Evolutionary conservation across 2,888 invertebrate species (phyloP), one percentile per base, ranked within the genome.

Genomic region (Macrosiphum euphorbiae): DNA sequence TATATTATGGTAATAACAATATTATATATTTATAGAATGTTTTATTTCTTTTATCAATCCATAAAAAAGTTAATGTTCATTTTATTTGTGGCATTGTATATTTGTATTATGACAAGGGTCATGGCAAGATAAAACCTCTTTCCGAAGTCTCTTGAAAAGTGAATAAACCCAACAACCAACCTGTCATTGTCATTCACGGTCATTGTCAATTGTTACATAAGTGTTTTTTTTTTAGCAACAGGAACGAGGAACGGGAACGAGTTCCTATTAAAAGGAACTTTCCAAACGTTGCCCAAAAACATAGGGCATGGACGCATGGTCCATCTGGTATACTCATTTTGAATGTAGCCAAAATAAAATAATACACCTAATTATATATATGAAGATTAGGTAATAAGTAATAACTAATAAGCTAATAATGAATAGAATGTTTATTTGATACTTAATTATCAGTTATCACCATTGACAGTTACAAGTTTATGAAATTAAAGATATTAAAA

Each of bases 41-140:
- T 85, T 55, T 67, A 85, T 91, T 91, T n/a, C 67, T 84, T 58
- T 84, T 52, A 52, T 90, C 26, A 41, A 52, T 41, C 10, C 16
- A 41, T 50, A n/a, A 67, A 67, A 67, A 67, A 67, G n/a, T 1
- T 24, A 55, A n/a, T 67, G n/a, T 67, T 35, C 16, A 35, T 67
- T 67, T 67, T 67, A 67, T 67, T 67, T 35, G 67, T 67, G 5
- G 16, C n/a, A 35, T 52, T 52, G 52, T 52, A 16, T 52, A 47
- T 47, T n/a, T 67, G 4, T 67, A 16, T 67, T 67, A 67, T 16
- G 16, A 16, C n/a, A 67, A 67, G 16, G 20, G 16, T 52, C 52
- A 52, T 20, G 52, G n/a, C 5, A 67, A 67, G 16, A 35, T 35
- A 67, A 67, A 67, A n/a, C 7, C 13, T 67, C 0, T 20, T 52